phyloP scores from a whole-genome alignment of 2,113 vertebrate species.

The Drymodes brunneopygia region DNA sequence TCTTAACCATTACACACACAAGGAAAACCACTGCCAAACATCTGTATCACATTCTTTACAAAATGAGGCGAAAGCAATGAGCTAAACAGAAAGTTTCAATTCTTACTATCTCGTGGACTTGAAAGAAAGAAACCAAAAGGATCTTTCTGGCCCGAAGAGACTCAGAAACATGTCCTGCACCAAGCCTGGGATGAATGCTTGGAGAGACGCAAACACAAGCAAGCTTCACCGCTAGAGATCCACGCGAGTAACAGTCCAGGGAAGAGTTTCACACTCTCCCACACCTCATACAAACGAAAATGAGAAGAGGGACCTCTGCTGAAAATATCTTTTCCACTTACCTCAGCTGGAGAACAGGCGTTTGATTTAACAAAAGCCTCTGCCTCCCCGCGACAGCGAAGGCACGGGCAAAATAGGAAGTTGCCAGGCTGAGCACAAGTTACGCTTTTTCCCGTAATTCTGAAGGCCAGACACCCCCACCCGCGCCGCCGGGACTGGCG shows the following conservation, averaged over 20 bases:
- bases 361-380: accelerated
- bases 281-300: not conserved
- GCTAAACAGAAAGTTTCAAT: not conserved
- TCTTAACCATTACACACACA: too few relatives aligned
- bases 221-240: not conserved
- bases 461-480: accelerated
- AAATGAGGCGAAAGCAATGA: accelerated
- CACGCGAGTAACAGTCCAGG: accelerated
- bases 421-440: accelerated
- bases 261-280: not conserved
- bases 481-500: accelerated
- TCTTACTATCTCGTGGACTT: not conserved
- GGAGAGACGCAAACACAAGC: accelerated
- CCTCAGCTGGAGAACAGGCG: not conserved
- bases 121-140: not conserved
- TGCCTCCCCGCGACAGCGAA: not conserved
- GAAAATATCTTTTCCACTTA: not conserved
- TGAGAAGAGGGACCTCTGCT: accelerated
- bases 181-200: accelerated
- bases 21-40: not conserved
- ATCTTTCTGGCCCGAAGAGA: accelerated
- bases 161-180: accelerated
- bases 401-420: not conserved
- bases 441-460: not conserved
- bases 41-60: accelerated